phyloP scores from a whole-genome alignment of 2,113 vertebrate genomes.

The Actinemys pallida region DNA sequence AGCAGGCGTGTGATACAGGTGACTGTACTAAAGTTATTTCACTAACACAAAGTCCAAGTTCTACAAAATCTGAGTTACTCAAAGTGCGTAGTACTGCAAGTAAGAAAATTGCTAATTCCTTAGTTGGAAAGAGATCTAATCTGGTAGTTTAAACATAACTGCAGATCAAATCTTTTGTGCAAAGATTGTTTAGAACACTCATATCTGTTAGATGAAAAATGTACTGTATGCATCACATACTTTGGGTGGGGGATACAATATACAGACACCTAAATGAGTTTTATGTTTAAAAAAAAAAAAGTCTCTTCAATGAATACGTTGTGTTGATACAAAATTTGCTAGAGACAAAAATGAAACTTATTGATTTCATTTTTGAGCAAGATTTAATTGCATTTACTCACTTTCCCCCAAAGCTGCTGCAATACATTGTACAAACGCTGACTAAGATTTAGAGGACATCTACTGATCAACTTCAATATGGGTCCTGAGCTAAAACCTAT shows the following conservation, averaged over 20 bases:
- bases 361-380: not conserved
- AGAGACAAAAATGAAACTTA: not conserved
- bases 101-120: not conserved
- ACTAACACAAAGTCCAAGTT: not conserved
- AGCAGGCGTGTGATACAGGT: constrained; percentile 99
- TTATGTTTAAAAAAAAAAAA: not conserved
- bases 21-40: not conserved
- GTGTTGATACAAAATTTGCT: not conserved
- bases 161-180: not conserved
- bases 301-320: not conserved
- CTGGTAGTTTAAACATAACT: not conserved
- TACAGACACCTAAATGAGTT: not conserved
- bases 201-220: accelerated
- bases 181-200: not conserved
- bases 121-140: not conserved
- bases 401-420: not conserved
- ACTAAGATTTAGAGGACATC: accelerated
- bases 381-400: not conserved
- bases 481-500: not conserved
- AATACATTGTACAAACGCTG: accelerated
- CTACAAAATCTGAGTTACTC: not conserved
- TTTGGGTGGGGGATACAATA: not conserved
- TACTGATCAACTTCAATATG: not conserved
- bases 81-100: not conserved
- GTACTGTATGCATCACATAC: not conserved